Evolutionary conservation across 1,140 invertebrate species (phyloP).

Genomic region (Protaetia brevitarsis): DNA sequence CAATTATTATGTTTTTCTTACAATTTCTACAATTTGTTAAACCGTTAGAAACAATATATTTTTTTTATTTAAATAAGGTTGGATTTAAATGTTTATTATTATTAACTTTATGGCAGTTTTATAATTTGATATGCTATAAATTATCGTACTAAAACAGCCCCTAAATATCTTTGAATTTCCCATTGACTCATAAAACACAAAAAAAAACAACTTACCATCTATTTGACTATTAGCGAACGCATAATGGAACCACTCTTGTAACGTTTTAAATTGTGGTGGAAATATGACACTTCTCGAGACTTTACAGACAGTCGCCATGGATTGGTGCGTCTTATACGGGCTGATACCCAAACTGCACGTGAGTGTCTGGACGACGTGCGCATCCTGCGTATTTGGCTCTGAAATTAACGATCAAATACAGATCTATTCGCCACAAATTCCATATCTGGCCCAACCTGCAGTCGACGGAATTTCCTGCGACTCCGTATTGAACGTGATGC

Average conservation of each 20-base stretch:
- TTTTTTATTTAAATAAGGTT: too few species aligned
- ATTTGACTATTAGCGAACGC: conserved; percentile 91
- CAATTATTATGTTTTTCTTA: too few species aligned
- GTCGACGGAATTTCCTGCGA: conserved; percentile 77
- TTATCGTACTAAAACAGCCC: too few species aligned
- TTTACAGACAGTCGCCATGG: conserved; percentile 89
- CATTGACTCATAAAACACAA: too few species aligned
- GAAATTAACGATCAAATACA: conserved; percentile 24
- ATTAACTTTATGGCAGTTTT: too few species aligned
- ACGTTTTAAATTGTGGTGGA: conserved; percentile 89
- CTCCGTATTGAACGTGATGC: conserved; percentile 93
- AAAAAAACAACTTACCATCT: conserved; percentile 72
- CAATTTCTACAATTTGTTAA: too few species aligned
- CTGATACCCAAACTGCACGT: conserved; percentile 81
- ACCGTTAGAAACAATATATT: too few species aligned
- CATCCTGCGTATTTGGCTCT: conserved; percentile 50
- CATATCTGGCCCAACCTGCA: conserved; percentile 52
- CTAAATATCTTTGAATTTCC: too few species aligned
- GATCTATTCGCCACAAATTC: not conserved
- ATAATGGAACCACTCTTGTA: conserved; percentile 96
- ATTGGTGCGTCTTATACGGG: conserved; percentile 68
- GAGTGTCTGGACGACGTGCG: conserved; percentile 82
- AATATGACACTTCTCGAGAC: conserved; percentile 88
- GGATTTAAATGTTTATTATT: too few species aligned
- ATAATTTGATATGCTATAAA: too few species aligned